These are phyloP conservation scores for Dolichomitus sp. DNA, from an alignment of 2,888 invertebrate genomes.

Conservation along the genomic window DNA sequence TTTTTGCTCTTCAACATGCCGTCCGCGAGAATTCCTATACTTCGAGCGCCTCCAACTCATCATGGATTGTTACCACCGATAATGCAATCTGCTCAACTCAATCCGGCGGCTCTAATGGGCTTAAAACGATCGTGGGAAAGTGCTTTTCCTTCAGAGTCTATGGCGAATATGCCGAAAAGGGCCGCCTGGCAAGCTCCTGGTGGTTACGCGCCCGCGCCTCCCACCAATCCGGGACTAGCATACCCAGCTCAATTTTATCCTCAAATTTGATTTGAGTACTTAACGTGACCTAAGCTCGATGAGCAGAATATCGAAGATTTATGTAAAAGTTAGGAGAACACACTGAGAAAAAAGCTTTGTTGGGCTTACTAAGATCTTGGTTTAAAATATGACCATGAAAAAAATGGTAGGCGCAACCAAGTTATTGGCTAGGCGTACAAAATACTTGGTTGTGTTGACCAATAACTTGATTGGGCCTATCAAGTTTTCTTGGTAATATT, in stretches of 20 bases:
- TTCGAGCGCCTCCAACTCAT: constrained; percentile 82
- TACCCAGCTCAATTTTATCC: constrained; percentile 88
- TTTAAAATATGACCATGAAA: no score
- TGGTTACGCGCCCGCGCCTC: constrained; percentile 83
- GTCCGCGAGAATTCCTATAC: constrained; percentile 80
- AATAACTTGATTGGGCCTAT: no score
- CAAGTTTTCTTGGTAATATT: no score
- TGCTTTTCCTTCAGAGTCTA: constrained; percentile 89
- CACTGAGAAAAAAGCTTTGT: no score
- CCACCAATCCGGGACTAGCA: constrained; percentile 87
- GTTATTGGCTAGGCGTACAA: no score
- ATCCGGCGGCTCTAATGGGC: constrained; percentile 85
- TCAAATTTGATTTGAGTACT: constrained; percentile 75
- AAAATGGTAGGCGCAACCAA: no score
- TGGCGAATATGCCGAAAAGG: constrained; percentile 78
- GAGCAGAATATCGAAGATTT: no score
- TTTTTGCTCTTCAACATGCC: constrained; percentile 82
- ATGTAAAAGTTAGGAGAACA: neutral
- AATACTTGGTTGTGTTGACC: no score
- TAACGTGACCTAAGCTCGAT: neutral
- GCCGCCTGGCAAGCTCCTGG: constrained; percentile 82
- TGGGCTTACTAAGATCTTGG: no score
- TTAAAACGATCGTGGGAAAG: constrained; percentile 92
- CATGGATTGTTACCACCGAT: constrained; percentile 78
- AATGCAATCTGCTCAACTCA: constrained; percentile 79